These are phyloP conservation scores for human DNA, from an alignment of 2,113 vertebrate species.

Conservation along the genomic window DNA sequence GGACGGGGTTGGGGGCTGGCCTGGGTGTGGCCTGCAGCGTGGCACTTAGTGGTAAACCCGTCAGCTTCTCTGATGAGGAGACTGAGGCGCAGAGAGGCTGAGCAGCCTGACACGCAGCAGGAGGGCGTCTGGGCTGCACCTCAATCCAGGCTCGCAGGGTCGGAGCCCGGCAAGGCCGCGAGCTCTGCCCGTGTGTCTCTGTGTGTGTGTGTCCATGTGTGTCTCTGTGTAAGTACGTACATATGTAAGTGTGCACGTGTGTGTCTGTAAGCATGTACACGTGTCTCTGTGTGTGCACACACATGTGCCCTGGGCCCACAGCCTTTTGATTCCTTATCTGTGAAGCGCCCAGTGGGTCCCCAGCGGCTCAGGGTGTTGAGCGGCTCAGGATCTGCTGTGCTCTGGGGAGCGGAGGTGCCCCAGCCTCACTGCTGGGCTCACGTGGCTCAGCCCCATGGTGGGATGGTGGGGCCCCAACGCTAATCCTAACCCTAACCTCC, in stretches of 20 bases:
- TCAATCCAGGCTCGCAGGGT: not conserved
- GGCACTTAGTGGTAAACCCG: not conserved
- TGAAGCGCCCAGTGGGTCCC: not conserved
- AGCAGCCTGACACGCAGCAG: not conserved
- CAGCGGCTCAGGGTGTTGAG: not conserved
- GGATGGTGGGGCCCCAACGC: not conserved
- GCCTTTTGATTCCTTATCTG: not conserved
- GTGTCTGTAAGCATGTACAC: too few relatives aligned
- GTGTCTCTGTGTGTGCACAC: not conserved
- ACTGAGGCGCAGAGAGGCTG: not conserved
- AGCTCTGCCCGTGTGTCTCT: not conserved
- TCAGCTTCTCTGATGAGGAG: not conserved
- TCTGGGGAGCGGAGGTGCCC: not conserved
- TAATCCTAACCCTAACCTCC: not conserved
- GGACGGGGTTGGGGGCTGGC: not conserved
- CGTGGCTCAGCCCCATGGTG: not conserved
- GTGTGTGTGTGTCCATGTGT: not conserved
- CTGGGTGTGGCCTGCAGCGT: too few relatives aligned
- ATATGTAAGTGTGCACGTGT: fast-evolving
- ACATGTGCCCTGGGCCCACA: not conserved
- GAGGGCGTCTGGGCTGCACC: not conserved
- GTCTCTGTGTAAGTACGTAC: too few relatives aligned
- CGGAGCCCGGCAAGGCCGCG: not conserved
- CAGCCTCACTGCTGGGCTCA: not conserved
- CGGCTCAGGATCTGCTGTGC: not conserved